Evolutionary conservation across 64 coral and sea anemone species (phyloP).

Genomic region (Anthopleura sola): DNA sequence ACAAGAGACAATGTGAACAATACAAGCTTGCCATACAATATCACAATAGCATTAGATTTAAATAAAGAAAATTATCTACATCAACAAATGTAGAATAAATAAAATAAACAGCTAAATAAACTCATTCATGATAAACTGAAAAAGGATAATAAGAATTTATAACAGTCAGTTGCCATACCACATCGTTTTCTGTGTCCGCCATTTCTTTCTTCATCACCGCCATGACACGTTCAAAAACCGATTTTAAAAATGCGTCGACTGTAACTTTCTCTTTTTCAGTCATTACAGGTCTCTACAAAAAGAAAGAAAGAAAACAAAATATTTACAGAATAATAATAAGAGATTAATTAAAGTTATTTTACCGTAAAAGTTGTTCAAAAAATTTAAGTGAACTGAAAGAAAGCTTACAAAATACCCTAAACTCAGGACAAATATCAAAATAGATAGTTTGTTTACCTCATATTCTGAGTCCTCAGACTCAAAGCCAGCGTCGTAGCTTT

Average conservation of each 20-base stretch:
- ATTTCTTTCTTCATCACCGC: neutral
- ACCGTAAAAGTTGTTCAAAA: too few species aligned
- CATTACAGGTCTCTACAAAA: neutral
- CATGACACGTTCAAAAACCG: neutral
- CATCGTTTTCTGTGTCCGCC: neutral
- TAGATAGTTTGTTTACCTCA: neutral
- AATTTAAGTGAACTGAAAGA: neutral
- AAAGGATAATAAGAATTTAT: too few species aligned
- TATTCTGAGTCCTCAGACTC: neutral
- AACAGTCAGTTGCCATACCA: neutral
- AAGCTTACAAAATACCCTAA: neutral
- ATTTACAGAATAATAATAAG: neutral
- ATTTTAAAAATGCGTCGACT: neutral
- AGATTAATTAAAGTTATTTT: neutral
- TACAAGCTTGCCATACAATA: too few species aligned
- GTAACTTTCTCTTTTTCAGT: neutral
- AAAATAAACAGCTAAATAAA: too few species aligned
- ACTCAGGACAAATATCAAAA: neutral
- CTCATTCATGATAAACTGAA: too few species aligned
- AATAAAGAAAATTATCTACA: too few species aligned
- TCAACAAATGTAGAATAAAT: too few species aligned
- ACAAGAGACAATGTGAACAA: neutral
- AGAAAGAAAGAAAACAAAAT: neutral
- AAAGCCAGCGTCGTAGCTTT: neutral
- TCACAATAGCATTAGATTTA: too few species aligned